Evolutionary conservation across 1,140 invertebrate genomes (phyloP), one percentile per base, ranked within the genome.

Genomic region (Bemisia tabaci): DNA sequence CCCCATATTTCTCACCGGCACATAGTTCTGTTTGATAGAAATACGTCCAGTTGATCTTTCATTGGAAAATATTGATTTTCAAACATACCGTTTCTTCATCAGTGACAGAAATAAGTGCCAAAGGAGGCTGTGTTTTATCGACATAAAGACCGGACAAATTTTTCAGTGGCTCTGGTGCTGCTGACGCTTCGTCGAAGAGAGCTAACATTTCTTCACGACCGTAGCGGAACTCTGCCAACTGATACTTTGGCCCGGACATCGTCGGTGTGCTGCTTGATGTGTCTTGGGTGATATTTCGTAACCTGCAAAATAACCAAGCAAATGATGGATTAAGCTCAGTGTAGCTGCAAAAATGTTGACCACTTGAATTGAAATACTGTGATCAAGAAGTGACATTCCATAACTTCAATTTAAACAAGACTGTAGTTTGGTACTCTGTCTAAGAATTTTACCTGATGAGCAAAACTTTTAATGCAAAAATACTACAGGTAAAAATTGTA

Each of bases 121-220:
- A 76, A 58, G 92, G 92, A 70, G 82, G 80, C 74, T 91, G 87
- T 72, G 84, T 78, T 76, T 89, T 87, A 70, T 92, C 89, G 65
- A 88, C 80, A 74, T 83, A 87, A 12, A 94, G 78, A 61, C 82
- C 80, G 69, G 83, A 80, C 73, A 87, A 84, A 67, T 80, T 79
- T 26, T 83, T 75, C 62, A 91, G 77, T 64, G 83, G 82, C 67
- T 84, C 81, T n/a, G 89, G 88, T 65, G 79, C 72, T 82, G 82
- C 62, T 1, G 65, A 22, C 5, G 67, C 59, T 12, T 68, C 62
- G 63, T 90, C 84, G 74, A 86, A 93, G 33, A 94, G 75, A 59
- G 89, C 88, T 67, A 95, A 77, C 90, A 95, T 92, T 74, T 94
- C 91, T 78, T 95, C 92, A 70, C 90, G 80, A 26, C 90, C 90